phyloP scores from a whole-genome alignment of 1,140 invertebrate genomes.

The Sitobion miscanthi region DNA sequence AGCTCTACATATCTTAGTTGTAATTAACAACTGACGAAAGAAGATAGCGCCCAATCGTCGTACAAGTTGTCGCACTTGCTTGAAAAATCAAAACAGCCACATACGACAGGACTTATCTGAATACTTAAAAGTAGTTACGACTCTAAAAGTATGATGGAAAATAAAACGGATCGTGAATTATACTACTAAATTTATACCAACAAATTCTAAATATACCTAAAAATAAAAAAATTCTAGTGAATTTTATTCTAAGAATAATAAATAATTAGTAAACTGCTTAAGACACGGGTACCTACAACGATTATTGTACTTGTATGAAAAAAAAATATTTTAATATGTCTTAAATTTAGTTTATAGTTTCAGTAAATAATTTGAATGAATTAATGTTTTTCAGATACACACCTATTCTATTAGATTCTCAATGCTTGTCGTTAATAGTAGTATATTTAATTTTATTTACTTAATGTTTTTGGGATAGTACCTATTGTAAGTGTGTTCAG shows the following conservation, averaged over 20 bases:
- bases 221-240: background rate
- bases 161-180: background rate
- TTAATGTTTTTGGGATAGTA: background rate
- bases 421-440: too few relatives aligned
- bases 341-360: too few relatives aligned
- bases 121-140: background rate
- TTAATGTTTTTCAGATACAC: too few relatives aligned
- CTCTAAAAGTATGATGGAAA: background rate
- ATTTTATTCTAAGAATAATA: background rate
- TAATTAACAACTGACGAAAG: background rate
- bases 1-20: too few relatives aligned
- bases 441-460: too few relatives aligned
- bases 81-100: background rate
- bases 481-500: background rate
- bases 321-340: too few relatives aligned
- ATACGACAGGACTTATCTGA: background rate
- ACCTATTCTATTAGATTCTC: too few relatives aligned
- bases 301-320: too few relatives aligned
- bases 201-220: background rate
- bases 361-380: too few relatives aligned
- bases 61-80: too few relatives aligned
- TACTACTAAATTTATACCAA: background rate
- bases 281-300: too few relatives aligned
- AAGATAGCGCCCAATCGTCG: background rate
- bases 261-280: too few relatives aligned